Conservation (phyloP, 92 coral and sea anemone genomes). For the Epizoanthus illoricatus region DNA sequence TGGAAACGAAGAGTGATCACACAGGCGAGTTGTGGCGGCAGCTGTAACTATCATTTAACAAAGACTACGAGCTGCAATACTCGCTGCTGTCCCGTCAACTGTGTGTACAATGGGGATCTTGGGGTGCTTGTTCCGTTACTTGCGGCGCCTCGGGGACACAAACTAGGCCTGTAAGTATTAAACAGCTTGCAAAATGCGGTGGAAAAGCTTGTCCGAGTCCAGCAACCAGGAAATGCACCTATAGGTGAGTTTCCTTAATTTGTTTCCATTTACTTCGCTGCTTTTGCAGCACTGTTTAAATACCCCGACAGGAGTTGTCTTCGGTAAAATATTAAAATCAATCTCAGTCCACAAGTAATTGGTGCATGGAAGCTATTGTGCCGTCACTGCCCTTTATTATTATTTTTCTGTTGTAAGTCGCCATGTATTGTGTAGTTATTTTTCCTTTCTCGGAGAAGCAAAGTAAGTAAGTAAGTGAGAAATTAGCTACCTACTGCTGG, state of each 20-base stretch:
- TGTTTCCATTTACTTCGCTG: no score
- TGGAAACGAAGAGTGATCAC: conserved; percentile 38
- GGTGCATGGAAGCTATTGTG: no score
- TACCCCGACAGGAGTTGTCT: no score
- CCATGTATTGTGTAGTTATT: no score
- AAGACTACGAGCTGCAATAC: conserved; percentile 35
- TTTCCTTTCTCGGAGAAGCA: no score
- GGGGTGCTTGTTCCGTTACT: conserved; percentile 70
- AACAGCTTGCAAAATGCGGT: conserved; percentile 11
- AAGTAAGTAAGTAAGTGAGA: no score
- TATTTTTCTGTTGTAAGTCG: no score
- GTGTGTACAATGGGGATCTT: conserved; percentile 70
- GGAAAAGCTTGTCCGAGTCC: conserved; percentile 36
- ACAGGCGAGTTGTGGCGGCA: conserved; percentile 49
- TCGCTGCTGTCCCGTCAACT: conserved; percentile 86
- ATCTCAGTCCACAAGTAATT: no score
- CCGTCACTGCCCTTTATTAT: no score
- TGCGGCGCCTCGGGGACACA: conserved; percentile 52
- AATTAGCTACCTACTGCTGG: no score
- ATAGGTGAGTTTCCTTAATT: neutral
- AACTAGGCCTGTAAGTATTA: neutral
- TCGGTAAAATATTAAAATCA: no score
- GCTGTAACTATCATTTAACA: conserved; percentile 9
- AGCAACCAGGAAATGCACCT: neutral
- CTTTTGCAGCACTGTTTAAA: no score